A percentile compares a stretch with the other conserved stretches of the same genome.
Evolutionary conservation across 2,113 vertebrate genomes (phyloP).

Genomic region (Campylomormyrus tamandua): DNA sequence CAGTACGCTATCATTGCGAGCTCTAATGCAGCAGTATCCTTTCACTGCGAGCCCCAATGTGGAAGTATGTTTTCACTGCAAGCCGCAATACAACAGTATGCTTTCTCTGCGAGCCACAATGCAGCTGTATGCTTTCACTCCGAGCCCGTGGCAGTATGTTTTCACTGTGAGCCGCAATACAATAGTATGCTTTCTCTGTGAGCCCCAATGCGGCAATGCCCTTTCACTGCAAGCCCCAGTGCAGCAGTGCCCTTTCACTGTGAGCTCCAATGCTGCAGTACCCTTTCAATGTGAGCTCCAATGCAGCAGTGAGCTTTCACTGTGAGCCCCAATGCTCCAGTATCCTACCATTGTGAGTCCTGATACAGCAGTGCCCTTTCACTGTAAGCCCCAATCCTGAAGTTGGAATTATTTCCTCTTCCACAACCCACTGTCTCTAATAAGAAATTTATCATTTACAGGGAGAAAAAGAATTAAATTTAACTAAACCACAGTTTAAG

Average conservation of each 20-base stretch:
- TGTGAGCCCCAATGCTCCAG: no score
- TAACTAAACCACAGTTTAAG: not conserved
- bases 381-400: not conserved
- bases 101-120: not conserved
- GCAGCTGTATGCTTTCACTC: not conserved
- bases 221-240: no score
- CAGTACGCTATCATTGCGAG: not conserved
- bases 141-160: not conserved
- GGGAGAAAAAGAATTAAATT: not conserved
- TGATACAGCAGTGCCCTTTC: not conserved
- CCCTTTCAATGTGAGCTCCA: no score
- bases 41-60: not conserved
- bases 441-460: not conserved
- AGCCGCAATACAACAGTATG: not conserved
- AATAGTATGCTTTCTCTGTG: not conserved
- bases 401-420: not conserved
- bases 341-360: no score
- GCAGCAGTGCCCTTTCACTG: no score
- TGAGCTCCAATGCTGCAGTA: no score
- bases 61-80: not conserved
- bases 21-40: not conserved
- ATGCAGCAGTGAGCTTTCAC: no score
- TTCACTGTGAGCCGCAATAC: not conserved
- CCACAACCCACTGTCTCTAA: not conserved
- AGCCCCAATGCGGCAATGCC: not conserved